These are phyloP conservation scores for Chionis minor DNA, from an alignment of 2,113 vertebrate genomes.

Conservation along the genomic window DNA sequence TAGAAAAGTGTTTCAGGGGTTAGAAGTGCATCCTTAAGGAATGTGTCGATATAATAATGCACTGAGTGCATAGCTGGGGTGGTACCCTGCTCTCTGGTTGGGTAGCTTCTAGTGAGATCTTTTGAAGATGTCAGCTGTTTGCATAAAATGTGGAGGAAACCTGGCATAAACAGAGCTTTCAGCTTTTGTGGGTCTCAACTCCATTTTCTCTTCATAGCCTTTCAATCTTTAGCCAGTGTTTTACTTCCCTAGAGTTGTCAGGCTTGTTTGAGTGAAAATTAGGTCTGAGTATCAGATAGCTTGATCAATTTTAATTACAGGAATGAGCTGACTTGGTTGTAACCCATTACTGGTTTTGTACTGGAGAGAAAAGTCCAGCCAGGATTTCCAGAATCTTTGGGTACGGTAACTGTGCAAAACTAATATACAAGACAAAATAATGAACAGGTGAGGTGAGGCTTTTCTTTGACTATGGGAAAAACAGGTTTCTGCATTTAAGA, in stretches of 20 bases:
- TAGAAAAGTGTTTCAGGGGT: background rate
- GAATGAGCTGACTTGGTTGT: background rate
- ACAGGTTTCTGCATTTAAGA: background rate
- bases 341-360: background rate
- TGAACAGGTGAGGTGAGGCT: background rate
- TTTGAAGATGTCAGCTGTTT: background rate
- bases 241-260: background rate
- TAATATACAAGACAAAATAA: background rate
- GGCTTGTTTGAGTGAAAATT: background rate
- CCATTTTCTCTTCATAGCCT: background rate
- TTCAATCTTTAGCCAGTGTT: background rate
- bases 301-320: constrained; percentile 11
- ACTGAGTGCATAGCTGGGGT: background rate
- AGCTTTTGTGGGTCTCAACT: background rate
- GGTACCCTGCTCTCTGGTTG: background rate
- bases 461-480: background rate
- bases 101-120: background rate
- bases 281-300: background rate
- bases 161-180: background rate
- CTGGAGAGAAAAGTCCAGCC: background rate
- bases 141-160: background rate
- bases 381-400: background rate
- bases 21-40: background rate
- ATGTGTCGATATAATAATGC: background rate
- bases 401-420: background rate